Evolutionary conservation across 2,888 invertebrate genomes (phyloP).

Genomic region (Augiades crinisus): DNA sequence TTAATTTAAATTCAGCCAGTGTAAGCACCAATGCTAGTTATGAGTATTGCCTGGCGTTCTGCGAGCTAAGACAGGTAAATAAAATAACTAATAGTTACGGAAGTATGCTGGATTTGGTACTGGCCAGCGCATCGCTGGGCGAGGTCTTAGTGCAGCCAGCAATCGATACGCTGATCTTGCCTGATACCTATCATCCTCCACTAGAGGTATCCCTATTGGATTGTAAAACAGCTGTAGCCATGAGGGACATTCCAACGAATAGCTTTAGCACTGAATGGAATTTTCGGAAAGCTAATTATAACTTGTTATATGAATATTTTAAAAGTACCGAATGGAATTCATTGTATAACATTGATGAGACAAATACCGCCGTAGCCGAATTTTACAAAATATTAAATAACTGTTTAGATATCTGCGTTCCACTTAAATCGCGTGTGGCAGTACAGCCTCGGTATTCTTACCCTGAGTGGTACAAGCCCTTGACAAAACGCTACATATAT

Average conservation of each 20-base stretch:
- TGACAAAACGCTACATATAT: constrained; percentile 3
- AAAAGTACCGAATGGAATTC: background rate
- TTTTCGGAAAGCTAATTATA: background rate
- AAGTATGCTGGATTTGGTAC: background rate
- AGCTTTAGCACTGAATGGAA: too few relatives aligned
- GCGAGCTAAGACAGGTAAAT: too few relatives aligned
- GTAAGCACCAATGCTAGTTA: too few relatives aligned
- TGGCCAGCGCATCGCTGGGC: too few relatives aligned
- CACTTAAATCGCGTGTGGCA: background rate
- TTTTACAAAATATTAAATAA: background rate
- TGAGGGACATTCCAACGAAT: background rate
- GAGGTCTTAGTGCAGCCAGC: too few relatives aligned
- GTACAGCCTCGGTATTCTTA: background rate
- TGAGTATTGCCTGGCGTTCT: too few relatives aligned
- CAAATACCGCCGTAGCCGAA: background rate
- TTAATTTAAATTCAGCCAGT: too few relatives aligned
- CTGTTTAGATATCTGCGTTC: too few relatives aligned
- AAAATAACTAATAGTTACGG: background rate
- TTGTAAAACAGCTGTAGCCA: too few relatives aligned
- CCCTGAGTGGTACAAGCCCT: too few relatives aligned
- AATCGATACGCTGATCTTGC: too few relatives aligned
- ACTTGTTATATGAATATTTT: background rate
- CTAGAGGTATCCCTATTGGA: background rate
- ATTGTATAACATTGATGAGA: background rate
- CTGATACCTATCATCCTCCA: background rate